Base-by-base conservation (phyloP, 2,797 vertebrate species). In the Carapus acus region DNA sequence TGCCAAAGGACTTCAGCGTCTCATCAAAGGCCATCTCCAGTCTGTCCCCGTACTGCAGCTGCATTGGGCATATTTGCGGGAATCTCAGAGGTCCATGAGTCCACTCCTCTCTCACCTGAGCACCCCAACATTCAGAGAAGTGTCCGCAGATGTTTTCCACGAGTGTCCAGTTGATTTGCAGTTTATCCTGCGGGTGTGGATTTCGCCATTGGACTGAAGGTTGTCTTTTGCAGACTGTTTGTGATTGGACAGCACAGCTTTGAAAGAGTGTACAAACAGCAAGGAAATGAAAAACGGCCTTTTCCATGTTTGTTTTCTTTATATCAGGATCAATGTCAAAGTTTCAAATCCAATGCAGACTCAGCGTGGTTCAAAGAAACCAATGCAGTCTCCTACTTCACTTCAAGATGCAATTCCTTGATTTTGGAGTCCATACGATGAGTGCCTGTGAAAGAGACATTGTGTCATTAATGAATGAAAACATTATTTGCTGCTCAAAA, bases 1-100 rank as follows among this genome's bases (percentile, higher is more conserved):
- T 77, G 67, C 90, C 89, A 0, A 87, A 85, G 2, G 78, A 78
- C 49, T 76, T 76, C 58, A 91, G 85, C 1, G 82, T 84, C 17
- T 73, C 73, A 63, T 88, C 87, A 15, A 71, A 56, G 20, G 85
- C 87, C 74, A 92, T 81, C 48, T 88, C 73, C 62, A 94, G 81
- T 15, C 66, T 79, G 13, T 92, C 90, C 55, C 89, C 90, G 5
- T 87, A 49, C 5, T 94, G 93, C 73, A 93, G 73, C 55, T 91
- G 82, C 40, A 94, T 74, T 27, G 91, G 90, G 57, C 90, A 94
- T 63, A 93, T 84, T 67, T 92, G 90, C 31, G 88, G 85, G 38
- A 89, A 67, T 44, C 11, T 76, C 43, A 83, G 67, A 40, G 34
- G 14, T 11, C 45, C 50, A 8, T 62, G 67, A 9, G 58, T 66